Base-by-base conservation (phyloP, 1,140 invertebrate species). In the Leptinotarsa texana region DNA sequence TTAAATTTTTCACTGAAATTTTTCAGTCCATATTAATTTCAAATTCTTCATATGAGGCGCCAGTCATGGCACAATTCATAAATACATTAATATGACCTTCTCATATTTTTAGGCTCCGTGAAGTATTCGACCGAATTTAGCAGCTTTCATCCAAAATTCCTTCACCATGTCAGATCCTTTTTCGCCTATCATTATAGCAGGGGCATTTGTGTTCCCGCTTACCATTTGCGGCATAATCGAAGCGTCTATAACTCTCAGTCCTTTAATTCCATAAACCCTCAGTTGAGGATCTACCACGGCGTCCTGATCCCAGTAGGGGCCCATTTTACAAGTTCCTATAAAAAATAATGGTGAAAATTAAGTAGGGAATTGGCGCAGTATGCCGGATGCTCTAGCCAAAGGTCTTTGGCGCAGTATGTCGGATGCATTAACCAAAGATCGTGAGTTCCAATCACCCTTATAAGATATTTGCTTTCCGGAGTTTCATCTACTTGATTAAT, bases 291-390 rank as follows among this genome's bases (percentile, higher is more conserved):
- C 96, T 0, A 98, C 96, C 0, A 98, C 96, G 0, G 95, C 94
- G 4, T 92, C 90, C 13, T 89, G 87, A 83, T 96, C 95, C 89
- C 91, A 93, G 66, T 91, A 91, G 0, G 93, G 93, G 0, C 96
- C 96, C 96, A 98, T 98, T 84, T 96, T 97, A 69, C 93, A 94
- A 0, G 96, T 97, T 0, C 95, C 71, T 73, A 21, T n/a, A 22
- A 71, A 57, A 62, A 42, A 11, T 27, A 33, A 33, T 11, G 2
- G 33, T 42, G 8, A 11, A 11, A 42, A 11, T 42, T 0, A 11
- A 11, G 2, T 42, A 11, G 0, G 8, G 8, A 42, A 42, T 42
- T 42, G 33, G 8, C 33, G 33, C 33, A 33, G 33, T 33, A 33
- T 2, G 27, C 6, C 6, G 27, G 27, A 33, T 33, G 6, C 27